These are phyloP conservation scores for Tympanoctomys barrerae DNA, from an alignment of 2,797 vertebrate species.

Conservation along the genomic window DNA sequence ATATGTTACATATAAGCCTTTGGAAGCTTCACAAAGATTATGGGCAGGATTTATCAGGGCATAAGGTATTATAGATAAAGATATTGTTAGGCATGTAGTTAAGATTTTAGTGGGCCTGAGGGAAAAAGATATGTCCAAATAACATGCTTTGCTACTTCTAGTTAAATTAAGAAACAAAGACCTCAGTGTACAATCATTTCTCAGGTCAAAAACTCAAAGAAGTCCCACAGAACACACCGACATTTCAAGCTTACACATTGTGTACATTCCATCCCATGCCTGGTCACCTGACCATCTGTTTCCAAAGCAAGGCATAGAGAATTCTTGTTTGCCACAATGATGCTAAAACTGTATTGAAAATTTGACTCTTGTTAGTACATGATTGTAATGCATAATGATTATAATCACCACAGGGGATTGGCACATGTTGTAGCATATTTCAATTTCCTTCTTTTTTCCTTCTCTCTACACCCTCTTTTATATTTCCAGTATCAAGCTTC, in stretches of 20 bases:
- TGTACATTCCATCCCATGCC: neutral
- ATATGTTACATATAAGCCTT: conserved; percentile 1
- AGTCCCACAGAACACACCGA: neutral
- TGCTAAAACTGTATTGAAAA: neutral
- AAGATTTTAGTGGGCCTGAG: neutral
- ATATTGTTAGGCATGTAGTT: neutral
- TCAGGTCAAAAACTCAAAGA: neutral
- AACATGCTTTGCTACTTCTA: neutral
- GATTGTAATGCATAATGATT: neutral
- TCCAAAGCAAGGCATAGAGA: neutral
- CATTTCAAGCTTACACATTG: neutral
- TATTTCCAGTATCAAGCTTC: neutral
- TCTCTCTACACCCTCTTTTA: neutral
- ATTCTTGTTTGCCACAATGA: neutral
- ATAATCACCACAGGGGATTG: neutral
- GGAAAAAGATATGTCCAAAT: neutral
- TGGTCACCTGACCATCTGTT: neutral
- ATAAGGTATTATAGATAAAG: neutral
- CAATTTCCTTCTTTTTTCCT: neutral
- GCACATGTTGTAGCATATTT: neutral
- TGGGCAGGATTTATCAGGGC: neutral
- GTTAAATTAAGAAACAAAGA: neutral
- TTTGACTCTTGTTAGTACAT: neutral
- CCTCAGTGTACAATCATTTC: neutral
- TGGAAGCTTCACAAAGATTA: neutral